Evolutionary conservation across 2,797 vertebrate genomes (phyloP), one percentile per base, ranked within the genome.

Genomic region (Melanotaenia pygmaea): DNA sequence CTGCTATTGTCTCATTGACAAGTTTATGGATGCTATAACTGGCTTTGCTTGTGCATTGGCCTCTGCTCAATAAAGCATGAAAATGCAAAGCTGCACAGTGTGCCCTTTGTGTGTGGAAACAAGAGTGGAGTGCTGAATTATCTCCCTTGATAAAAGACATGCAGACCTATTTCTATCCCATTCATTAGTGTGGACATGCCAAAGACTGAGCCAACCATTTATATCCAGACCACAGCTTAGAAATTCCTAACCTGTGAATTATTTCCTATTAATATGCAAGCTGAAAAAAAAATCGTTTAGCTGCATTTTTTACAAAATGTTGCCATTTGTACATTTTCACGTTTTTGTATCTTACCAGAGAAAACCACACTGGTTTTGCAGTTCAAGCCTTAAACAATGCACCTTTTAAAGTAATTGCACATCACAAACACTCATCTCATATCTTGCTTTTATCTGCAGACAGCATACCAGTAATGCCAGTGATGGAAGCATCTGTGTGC

Each of bases 61-160:
- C 64, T 16, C 73, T 75, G 90, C 81, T 88, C 70, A 51, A 88
- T 92, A 89, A 91, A 89, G 84, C 83, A 59, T 86, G 81, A 83
- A 88, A 86, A 87, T 72, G 71, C 84, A 74, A 79, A 81, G 78
- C 79, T 68, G 78, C 89, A 93, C 90, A 92, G 72, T 84, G 89
- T 67, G 67, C 65, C 85, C 89, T 92, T 94, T 94, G 91, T 94
- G 74, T 73, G 67, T n/a, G 74, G 81, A 91, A 90, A 89, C 83
- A 80, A 87, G 89, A 90, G 80, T 47, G 54, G 74, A 87, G 79
- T 64, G 86, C 74, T 83, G 89, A 92, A 90, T 85, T 86, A 91
- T 89, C 88, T 88, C 85, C 74, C 79, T 24, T 76, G 86, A 91
- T 89, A 91, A 91, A 90, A 90, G 79, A 86, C 86, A 82, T 4